Evolutionary conservation across 2,888 invertebrate genomes (phyloP), one percentile per base, ranked within the genome.

Genomic region (Drosophila eohydei): DNA sequence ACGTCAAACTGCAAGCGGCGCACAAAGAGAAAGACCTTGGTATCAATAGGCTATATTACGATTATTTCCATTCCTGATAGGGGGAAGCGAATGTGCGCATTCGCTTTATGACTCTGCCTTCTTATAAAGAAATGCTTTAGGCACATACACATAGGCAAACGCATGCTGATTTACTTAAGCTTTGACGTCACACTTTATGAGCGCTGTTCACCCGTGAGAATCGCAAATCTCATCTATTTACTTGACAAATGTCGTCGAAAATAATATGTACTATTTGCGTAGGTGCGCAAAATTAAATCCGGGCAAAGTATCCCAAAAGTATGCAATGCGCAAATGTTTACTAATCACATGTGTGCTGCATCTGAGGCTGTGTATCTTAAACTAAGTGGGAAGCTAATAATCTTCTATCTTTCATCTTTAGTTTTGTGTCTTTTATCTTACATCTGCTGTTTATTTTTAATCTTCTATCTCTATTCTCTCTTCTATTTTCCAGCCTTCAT

Each of bases 1-100:
- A 78, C 78, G 78, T 75, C 78, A 78, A 79, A 38, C 52, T 74
- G 76, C 76, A 75, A 54, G 21, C 41, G 69, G 32, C 51, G 34
- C 28, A 59, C 26, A 54, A n/a, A 38, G 52, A 26, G 26, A 38
- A 12, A 21, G 59, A 41, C 63, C 57, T 51, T 71, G 59, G 30
- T 73, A 38, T 44, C 55, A 66, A 51, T 59, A 59, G 8, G 65
- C 11, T n/a, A 34, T 32, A 32, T 16, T 65, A 51, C 34, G 36
- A 57, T 50, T 58, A 50, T 59, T 40, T 52, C 36, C 30, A 61
- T 46, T 48, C 30, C 2, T 44, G 56, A 57, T 67, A 44, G 52
- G 30, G 50, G 61, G 36, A 55, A 62, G 41, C 28, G 51, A 51
- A 43, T 52, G 11, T 74, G 65, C 46, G 56, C 70, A 65, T 40